These are phyloP conservation scores for Tachysurus fulvidraco DNA, from an alignment of 2,113 vertebrate genomes.

Conservation along the genomic window DNA sequence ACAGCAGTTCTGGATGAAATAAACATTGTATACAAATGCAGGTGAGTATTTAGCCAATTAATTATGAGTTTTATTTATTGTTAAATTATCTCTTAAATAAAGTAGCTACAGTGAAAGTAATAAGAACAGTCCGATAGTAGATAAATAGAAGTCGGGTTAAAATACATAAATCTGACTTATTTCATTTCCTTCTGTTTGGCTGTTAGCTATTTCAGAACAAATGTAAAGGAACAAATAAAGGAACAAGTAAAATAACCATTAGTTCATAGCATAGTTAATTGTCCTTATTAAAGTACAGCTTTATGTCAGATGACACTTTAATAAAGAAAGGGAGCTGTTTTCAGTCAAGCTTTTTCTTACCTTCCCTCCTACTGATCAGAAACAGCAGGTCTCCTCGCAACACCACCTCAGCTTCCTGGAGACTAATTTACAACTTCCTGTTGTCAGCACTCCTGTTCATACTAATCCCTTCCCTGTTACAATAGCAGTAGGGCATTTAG, in stretches of 20 bases:
- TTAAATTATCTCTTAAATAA: neutral
- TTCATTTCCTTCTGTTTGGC: neutral
- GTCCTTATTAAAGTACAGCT: neutral
- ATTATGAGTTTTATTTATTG: neutral
- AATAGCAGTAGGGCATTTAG: constrained; percentile 17
- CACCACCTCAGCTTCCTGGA: constrained; percentile 47
- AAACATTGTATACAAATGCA: neutral
- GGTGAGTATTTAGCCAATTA: neutral
- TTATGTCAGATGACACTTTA: neutral
- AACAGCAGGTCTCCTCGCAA: constrained; percentile 24
- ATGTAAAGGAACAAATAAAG: neutral
- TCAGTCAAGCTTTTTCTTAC: neutral
- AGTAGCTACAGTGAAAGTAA: neutral
- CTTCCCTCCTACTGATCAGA: constrained; percentile 37
- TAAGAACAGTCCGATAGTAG: neutral
- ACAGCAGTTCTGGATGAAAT: neutral
- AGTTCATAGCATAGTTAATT: neutral
- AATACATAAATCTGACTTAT: neutral
- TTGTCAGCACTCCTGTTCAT: constrained; percentile 51
- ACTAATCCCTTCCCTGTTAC: constrained; percentile 34
- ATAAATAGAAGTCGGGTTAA: neutral
- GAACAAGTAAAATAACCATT: neutral
- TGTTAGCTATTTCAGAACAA: neutral
- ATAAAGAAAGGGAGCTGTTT: neutral
- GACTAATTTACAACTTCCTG: constrained; percentile 53